Percentiles rank a stretch among this genome's conserved stretches.
These are phyloP conservation scores for Pterophyllum scalare DNA, from an alignment of 2,113 vertebrate species.

Conservation along the genomic window DNA sequence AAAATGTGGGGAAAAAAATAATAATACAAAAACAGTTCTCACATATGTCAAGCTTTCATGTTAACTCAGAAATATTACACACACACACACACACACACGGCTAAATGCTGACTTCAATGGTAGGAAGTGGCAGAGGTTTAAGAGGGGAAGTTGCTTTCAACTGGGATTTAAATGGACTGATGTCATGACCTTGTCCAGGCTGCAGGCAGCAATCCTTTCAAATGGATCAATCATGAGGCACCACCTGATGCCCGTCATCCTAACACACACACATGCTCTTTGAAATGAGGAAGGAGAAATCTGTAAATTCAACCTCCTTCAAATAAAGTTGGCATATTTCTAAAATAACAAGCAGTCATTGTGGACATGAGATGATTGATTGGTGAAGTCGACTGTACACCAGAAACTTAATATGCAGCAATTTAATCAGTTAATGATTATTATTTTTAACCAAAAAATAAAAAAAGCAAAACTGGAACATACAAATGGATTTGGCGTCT, in stretches of 20 bases:
- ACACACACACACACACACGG: neutral
- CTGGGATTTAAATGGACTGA: constrained; percentile 4
- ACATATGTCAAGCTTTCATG: neutral
- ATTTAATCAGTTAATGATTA: neutral
- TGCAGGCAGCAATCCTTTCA: neutral
- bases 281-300: neutral
- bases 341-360: neutral
- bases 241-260: neutral
- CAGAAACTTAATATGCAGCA: neutral
- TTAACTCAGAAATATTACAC: neutral
- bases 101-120: neutral
- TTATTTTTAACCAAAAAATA: neutral
- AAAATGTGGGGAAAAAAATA: rapidly evolving
- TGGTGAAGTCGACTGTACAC: neutral
- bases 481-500: neutral
- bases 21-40: neutral
- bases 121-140: neutral
- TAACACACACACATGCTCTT: neutral
- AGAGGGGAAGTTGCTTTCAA: neutral
- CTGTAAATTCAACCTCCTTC: neutral
- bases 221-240: neutral
- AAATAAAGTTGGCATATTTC: neutral
- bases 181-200: constrained; percentile 5
- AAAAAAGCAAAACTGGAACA: neutral
- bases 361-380: rapidly evolving